Evolutionary conservation across 2,113 vertebrate species (phyloP).

Genomic region (Hemibagrus wyckioides): DNA sequence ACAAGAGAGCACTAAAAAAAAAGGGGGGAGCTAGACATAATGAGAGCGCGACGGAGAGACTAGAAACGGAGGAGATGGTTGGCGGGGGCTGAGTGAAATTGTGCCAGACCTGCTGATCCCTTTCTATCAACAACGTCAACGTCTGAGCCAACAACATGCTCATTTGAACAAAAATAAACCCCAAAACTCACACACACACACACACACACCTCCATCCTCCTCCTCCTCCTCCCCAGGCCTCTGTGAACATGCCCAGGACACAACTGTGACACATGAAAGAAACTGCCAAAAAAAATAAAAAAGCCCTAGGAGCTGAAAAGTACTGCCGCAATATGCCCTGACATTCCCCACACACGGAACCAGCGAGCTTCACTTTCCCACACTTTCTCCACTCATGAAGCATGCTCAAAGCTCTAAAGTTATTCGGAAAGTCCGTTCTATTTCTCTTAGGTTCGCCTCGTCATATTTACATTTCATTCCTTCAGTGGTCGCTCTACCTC

Average conservation of each 20-base stretch:
- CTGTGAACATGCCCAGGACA: conserved; percentile 20
- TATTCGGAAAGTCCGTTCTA: not conserved
- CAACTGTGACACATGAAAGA: conserved; percentile 12
- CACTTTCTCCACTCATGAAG: not conserved
- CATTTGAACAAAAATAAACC: conserved; percentile 27
- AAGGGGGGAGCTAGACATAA: conserved; percentile 55
- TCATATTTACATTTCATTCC: conserved; percentile 15
- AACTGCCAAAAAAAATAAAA: not conserved
- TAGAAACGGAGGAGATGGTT: conserved; percentile 34
- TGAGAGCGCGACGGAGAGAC: conserved; percentile 32
- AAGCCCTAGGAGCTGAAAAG: not conserved
- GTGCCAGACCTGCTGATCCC: conserved; percentile 47
- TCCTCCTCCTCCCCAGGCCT: conserved; percentile 6
- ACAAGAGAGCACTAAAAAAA: conserved; percentile 3
- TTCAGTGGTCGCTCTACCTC: conserved; percentile 52
- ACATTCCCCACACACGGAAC: not conserved
- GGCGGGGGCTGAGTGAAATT: conserved; percentile 28
- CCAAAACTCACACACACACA: not conserved
- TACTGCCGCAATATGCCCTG: not conserved
- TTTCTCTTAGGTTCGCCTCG: conserved; percentile 21
- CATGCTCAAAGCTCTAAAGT: conserved; percentile 9
- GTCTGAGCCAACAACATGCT: conserved; percentile 31
- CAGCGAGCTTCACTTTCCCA: not conserved
- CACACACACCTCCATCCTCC: not conserved
- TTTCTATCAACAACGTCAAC: conserved; percentile 14